A percentile compares a stretch with the other conserved stretches of the same genome.
Evolutionary conservation across 2,888 invertebrate genomes (phyloP).

Genomic region (Acleris sparsana): DNA sequence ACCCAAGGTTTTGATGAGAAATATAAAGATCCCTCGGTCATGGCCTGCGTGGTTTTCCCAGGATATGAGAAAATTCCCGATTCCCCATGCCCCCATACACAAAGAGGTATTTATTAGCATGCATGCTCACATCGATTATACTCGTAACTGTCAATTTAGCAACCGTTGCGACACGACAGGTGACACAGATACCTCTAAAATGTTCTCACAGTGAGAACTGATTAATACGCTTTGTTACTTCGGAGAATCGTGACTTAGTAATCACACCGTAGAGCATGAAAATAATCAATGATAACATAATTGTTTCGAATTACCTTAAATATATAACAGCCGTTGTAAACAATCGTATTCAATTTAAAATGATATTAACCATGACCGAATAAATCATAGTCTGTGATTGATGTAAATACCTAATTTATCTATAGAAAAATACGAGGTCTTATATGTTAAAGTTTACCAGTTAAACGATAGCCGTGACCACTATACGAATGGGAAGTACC

Average conservation of each 20-base stretch:
- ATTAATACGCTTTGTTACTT: slow-evolving; percentile 35
- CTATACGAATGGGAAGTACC: too few relatives aligned
- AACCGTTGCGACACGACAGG: slow-evolving; percentile 26
- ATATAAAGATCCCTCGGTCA: too few relatives aligned
- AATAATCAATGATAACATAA: slow-evolving; percentile 11
- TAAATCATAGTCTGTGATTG: slow-evolving; percentile 1
- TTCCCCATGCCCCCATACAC: too few relatives aligned
- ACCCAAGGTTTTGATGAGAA: too few relatives aligned
- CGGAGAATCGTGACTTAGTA: slow-evolving; percentile 26
- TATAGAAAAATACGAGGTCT: not conserved
- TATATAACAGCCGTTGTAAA: slow-evolving; percentile 5
- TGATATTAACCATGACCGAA: slow-evolving; percentile 3
- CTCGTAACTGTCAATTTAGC: not conserved
- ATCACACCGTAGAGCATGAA: slow-evolving; percentile 11
- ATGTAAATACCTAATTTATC: not conserved
- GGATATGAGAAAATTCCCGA: too few relatives aligned
- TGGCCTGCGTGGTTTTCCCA: too few relatives aligned
- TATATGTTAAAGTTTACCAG: too few relatives aligned
- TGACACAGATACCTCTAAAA: slow-evolving; percentile 30
- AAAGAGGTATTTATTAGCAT: not conserved
- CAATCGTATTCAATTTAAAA: slow-evolving; percentile 5
- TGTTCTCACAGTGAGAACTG: slow-evolving; percentile 38
- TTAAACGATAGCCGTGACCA: too few relatives aligned
- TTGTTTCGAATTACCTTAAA: slow-evolving; percentile 8
- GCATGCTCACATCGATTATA: not conserved